Base-by-base conservation (phyloP, 2,113 vertebrate species). In the Anoura caudifer region DNA sequence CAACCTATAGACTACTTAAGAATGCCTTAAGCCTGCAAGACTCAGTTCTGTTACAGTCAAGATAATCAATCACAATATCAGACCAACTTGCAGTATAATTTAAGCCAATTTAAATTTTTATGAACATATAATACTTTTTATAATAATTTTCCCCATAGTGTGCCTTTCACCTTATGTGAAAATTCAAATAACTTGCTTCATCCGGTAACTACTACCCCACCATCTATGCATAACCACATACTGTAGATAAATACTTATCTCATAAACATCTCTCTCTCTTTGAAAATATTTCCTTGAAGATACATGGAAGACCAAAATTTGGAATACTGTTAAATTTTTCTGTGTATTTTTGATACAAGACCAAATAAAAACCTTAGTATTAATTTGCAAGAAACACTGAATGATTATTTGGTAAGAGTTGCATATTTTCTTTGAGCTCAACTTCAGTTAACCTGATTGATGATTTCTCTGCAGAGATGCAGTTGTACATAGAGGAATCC, bases 61-160 rank as follows among this genome's bases (percentile, higher is more conserved):
- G 69, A 92, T 97, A 97, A 96, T 98, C 93, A 94, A 93, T 97
- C 89, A 97, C 36, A 87, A 33, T 95, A 95, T 94, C 81, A 96
- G 75, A 81, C 45, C 56, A 90, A 75, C 24, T 54, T 94, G 59
- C 93, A 95, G 38, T 91, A 61, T 81, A 96, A 95, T 92, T 91
- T 75, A 90, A 95, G 59, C 31, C 33, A 47, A 95, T 86, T 95
- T 97, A 83, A 87, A 94, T 96, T 96, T 96, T 96, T 95, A 87
- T 88, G 83, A 89, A 52, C 87, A 72, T n/a, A 75, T 96, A 33
- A 92, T 90, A 85, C 56, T 90, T 77, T 77, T 43, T 91, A 72
- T 69, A 91, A 89, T 95, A 96, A 83, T 79, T 84, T 36, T 41
- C 50, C 47, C 87, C 45, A 54, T 41, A 87, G 38, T 52, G 52